Conservation (phyloP, 2,888 invertebrate genomes). For the Limnephilus marmoratus region DNA sequence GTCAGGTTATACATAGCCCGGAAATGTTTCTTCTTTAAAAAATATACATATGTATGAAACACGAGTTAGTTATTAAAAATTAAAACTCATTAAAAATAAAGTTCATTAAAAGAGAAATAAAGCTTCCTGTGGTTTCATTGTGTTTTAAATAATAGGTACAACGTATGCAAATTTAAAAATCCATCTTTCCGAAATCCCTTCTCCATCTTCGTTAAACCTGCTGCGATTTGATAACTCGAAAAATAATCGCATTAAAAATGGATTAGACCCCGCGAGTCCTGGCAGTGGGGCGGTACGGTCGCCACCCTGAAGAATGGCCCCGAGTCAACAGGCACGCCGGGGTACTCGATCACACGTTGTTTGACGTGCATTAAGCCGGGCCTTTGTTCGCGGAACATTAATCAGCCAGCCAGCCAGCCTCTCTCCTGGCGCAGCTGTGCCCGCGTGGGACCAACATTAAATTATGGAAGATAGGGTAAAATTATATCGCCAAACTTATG, state of each 20-base stretch:
- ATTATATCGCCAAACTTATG: not conserved
- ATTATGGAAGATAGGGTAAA: slow-evolving; percentile 29
- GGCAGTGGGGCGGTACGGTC: not conserved
- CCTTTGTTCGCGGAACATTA: slow-evolving; percentile 58
- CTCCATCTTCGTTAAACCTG: not conserved
- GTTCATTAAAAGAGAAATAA: not conserved
- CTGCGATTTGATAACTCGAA: slow-evolving; percentile 8
- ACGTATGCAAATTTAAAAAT: not conserved
- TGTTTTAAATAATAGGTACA: not conserved
- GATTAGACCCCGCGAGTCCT: slow-evolving; percentile 10
- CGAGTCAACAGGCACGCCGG: slow-evolving; percentile 53
- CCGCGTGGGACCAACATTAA: slow-evolving; percentile 5
- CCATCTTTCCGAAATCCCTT: not conserved
- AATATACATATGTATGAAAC: too few species aligned
- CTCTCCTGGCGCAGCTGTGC: slow-evolving; percentile 30
- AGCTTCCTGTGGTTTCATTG: not conserved
- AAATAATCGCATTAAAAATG: slow-evolving; percentile 39
- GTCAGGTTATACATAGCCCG: too few species aligned
- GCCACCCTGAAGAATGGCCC: slow-evolving; percentile 46
- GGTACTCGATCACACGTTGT: slow-evolving; percentile 60
- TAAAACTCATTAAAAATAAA: too few species aligned
- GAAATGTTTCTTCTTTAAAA: too few species aligned
- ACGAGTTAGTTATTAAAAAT: too few species aligned
- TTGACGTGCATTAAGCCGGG: slow-evolving; percentile 57
- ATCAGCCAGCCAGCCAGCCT: slow-evolving; percentile 39